Conservation (phyloP, 2,797 vertebrate genomes). For the Amniataba percoides region DNA sequence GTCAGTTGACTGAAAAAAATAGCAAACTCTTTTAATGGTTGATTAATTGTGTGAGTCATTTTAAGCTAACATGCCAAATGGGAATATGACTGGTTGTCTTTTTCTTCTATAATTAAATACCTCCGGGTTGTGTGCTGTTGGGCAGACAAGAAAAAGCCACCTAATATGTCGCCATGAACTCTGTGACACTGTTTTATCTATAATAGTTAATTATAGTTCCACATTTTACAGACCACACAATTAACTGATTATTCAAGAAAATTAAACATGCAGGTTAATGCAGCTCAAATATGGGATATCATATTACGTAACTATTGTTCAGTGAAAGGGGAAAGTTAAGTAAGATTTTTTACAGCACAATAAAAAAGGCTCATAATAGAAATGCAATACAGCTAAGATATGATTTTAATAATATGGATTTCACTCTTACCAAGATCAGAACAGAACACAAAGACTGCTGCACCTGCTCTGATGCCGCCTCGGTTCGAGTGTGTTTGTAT, state of each 20-base stretch:
- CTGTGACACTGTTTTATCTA: not conserved
- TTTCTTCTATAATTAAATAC: not conserved
- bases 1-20: not conserved
- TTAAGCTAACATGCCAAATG: not conserved
- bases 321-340: not conserved
- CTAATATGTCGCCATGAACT: not conserved
- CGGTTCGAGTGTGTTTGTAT: slow-evolving; percentile 22
- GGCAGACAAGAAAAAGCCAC: not conserved
- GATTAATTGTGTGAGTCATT: not conserved
- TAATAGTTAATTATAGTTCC: not conserved
- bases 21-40: not conserved
- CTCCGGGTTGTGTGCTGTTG: not conserved
- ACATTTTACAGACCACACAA: not conserved
- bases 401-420: not conserved
- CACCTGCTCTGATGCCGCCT: not conserved
- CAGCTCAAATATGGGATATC: not conserved
- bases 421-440: slow-evolving; percentile 4
- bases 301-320: not conserved
- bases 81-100: not conserved
- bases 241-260: not conserved
- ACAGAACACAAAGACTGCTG: not conserved
- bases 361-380: not conserved
- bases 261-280: not conserved
- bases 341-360: not conserved
- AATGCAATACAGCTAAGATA: not conserved